Percentiles rank a stretch among this genome's conserved stretches.
phyloP scores from a whole-genome alignment of 2,888 invertebrate species.

The Crocallis elinguaria region DNA sequence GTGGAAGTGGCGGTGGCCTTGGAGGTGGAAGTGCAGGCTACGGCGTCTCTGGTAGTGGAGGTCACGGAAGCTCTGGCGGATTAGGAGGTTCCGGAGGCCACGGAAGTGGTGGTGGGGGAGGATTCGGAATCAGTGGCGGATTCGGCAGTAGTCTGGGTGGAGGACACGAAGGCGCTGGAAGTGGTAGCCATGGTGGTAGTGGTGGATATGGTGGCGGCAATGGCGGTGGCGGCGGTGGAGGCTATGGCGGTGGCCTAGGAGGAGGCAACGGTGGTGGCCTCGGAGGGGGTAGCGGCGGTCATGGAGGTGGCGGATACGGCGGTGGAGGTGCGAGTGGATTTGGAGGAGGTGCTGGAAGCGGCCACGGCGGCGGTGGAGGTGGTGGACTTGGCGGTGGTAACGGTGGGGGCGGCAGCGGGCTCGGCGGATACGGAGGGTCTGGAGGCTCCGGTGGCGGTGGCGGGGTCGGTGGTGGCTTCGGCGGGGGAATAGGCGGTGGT shows the following conservation, averaged over 20 bases:
- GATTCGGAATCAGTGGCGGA: constrained; percentile 22
- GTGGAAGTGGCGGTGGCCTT: constrained; percentile 52
- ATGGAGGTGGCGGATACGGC: constrained; percentile 23
- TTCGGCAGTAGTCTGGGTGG: constrained; percentile 41
- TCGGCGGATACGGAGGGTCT: constrained; percentile 26
- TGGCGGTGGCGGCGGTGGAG: constrained; percentile 33
- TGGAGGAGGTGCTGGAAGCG: constrained; percentile 32
- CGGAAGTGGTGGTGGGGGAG: constrained; percentile 37
- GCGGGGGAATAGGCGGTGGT: constrained; percentile 35
- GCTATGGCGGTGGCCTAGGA: constrained; percentile 37
- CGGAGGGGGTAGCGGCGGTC: constrained; percentile 19
- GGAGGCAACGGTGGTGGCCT: constrained; percentile 31
- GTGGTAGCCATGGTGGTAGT: constrained; percentile 46
- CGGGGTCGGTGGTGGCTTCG: constrained; percentile 15
- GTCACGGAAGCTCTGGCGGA: constrained; percentile 18
- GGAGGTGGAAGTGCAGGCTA: constrained; percentile 37
- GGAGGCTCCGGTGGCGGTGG: constrained; percentile 32
- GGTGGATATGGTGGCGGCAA: constrained; percentile 49
- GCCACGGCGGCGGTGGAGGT: constrained; percentile 38
- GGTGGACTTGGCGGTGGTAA: constrained; percentile 54
- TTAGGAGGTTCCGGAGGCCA: constrained; percentile 36
- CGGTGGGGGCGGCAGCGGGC: constrained; percentile 35
- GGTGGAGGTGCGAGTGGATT: constrained; percentile 36
- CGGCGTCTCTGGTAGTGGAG: constrained; percentile 30
- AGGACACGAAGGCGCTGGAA: constrained; percentile 33